Evolutionary conservation across 2,797 vertebrate genomes (phyloP), one percentile per base, ranked within the genome.

Genomic region (Oophaga sylvatica): DNA sequence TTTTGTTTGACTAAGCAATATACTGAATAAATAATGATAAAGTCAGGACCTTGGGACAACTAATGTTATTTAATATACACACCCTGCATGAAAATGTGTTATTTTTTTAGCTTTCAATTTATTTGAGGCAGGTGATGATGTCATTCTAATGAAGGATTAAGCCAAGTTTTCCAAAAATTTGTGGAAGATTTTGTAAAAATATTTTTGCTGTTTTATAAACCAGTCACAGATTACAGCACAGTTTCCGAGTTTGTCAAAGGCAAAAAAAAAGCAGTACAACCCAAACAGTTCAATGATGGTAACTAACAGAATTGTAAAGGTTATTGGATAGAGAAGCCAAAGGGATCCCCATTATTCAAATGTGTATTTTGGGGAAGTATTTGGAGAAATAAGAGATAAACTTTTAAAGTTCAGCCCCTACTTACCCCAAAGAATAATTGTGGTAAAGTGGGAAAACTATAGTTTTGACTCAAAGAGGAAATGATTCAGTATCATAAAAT

Each of bases 11-110:
- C 87, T 56, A 45, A 70, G 65, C 0, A 0, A 13, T n/a, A 84
- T 31, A 13, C 9, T 19, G 70, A 79, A 81, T 83, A 81, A 86
- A 78, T 91, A 77, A 80, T 85, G 79, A 0, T 76, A 26, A 45
- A 5, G 76, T 80, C 63, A 70, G 59, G 31, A 79, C 60, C 63
- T 67, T 56, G 26, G 22, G 26, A n/a, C 19, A 80, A 83, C 19
- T 35, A 57, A 45, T 53, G 13, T 62, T 84, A 48, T 76, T 62
- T 48, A 63, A 84, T 22, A 75, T 60, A 70, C 82, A 75, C 16
- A 84, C 29, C n/a, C n/a, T 84, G 57, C 35, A 29, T 60, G 22
- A 73, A 57, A 71, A 67, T 48, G n/a, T n/a, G n/a, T 35, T 83
- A 26, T 84, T 62, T 73, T 41, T 75, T 48, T 81, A 1, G 45